phyloP scores from a whole-genome alignment of 2,888 invertebrate genomes.

The Lobophora halterata region DNA sequence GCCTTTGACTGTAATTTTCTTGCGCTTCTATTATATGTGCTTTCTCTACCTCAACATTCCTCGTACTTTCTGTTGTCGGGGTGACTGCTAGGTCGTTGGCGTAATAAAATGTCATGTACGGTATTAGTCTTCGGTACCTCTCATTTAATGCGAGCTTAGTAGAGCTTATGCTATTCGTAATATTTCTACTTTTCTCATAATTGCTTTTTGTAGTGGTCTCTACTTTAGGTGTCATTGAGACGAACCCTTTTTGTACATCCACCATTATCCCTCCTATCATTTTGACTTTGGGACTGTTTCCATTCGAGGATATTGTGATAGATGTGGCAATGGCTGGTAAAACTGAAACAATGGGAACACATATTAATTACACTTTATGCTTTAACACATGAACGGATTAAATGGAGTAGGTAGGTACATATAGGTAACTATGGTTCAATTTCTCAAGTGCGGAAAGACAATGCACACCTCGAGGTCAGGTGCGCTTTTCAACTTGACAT shows the following conservation, averaged over 20 bases:
- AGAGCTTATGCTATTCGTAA: slow-evolving; percentile 38
- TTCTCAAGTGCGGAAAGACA: slow-evolving; percentile 44
- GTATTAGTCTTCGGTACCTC: slow-evolving; percentile 88
- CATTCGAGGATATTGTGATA: slow-evolving; percentile 74
- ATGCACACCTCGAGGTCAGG: slow-evolving; percentile 41
- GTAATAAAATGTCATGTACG: slow-evolving; percentile 91
- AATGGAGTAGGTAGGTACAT: slow-evolving; percentile 9
- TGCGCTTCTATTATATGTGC: slow-evolving; percentile 62
- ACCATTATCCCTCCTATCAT: slow-evolving; percentile 64
- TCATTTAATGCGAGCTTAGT: slow-evolving; percentile 79
- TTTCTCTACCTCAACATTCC: slow-evolving; percentile 66
- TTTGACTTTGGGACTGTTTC: slow-evolving; percentile 73
- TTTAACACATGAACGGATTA: slow-evolving; percentile 1
- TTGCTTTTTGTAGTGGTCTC: slow-evolving; percentile 38
- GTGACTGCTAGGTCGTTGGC: slow-evolving; percentile 76
- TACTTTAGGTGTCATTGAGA: slow-evolving; percentile 44
- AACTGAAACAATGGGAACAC: slow-evolving; percentile 63
- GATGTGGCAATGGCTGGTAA: slow-evolving; percentile 53
- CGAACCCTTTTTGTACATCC: slow-evolving; percentile 54
- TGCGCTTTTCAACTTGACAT: slow-evolving; percentile 49
- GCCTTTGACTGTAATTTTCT: slow-evolving; percentile 43
- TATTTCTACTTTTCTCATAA: slow-evolving; percentile 41
- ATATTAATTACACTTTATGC: slow-evolving; percentile 6
- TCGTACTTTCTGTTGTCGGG: slow-evolving; percentile 56
- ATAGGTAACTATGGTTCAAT: slow-evolving; percentile 30